These are phyloP conservation scores for Zelostemma sp. DNA, from an alignment of 1,140 invertebrate species.

Conservation along the genomic window DNA sequence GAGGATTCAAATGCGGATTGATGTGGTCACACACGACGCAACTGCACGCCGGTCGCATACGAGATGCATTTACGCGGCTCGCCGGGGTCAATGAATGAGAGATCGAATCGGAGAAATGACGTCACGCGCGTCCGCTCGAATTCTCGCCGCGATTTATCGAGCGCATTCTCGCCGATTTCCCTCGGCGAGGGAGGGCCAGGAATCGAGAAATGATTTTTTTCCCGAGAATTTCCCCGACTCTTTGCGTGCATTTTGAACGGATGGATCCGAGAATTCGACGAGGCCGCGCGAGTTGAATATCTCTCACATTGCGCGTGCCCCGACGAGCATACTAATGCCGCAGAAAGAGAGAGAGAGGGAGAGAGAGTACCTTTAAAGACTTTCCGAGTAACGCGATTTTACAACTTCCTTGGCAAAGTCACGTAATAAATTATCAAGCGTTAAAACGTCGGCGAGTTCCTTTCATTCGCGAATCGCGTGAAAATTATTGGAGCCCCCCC, in stretches of 20 bases:
- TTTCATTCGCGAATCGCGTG: too few relatives aligned
- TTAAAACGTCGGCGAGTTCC: not conserved
- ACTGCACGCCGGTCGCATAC: constrained; percentile 61
- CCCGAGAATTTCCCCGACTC: not conserved
- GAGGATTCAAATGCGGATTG: constrained; percentile 63
- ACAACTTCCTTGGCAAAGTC: constrained; percentile 58
- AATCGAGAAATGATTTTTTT: not conserved
- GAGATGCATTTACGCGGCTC: constrained; percentile 39
- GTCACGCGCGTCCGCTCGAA: constrained; percentile 23
- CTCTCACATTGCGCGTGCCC: constrained; percentile 20
- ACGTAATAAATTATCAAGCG: constrained; percentile 12
- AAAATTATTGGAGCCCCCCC: too few relatives aligned
- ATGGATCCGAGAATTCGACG: constrained; percentile 20
- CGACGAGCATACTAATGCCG: constrained; percentile 40
- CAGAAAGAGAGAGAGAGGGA: too few relatives aligned
- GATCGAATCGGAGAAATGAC: constrained; percentile 36
- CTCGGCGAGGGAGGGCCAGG: not conserved
- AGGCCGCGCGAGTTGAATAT: constrained; percentile 41
- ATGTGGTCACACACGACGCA: constrained; percentile 69
- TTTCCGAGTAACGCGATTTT: constrained; percentile 60
- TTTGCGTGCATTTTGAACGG: not conserved
- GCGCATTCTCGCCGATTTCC: not conserved
- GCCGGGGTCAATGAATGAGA: constrained; percentile 52
- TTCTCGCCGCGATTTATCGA: constrained; percentile 20
- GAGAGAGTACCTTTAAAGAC: constrained; percentile 40